Evolutionary conservation across 2,113 vertebrate genomes (phyloP), one percentile per base, ranked within the genome.

Genomic region (Nibea albiflora): DNA sequence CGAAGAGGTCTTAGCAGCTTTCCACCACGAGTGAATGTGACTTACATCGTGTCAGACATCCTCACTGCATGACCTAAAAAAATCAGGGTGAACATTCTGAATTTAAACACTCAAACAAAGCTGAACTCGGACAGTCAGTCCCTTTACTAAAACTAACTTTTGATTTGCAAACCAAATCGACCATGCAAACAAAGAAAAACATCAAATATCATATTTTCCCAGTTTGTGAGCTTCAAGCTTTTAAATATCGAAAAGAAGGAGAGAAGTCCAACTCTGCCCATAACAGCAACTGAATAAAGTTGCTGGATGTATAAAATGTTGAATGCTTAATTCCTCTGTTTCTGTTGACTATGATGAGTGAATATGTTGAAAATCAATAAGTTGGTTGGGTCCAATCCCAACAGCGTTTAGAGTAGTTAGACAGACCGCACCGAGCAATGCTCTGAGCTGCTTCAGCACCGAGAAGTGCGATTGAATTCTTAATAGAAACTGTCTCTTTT

Each of bases 381-480:
- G 46, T 24, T 20, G 15, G 65, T 73, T 42, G 6, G 61, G 26
- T 64, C 20, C 31, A 22, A 73, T 44, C 49, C 56, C 24, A 75
- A 39, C 17, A 2, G 47, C 3, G 58, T 49, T 84, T n/a, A 35
- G 47, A 35, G 15, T 17, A 60, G 42, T 24, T 11, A 57, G 76
- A 63, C 16, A 28, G 64, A 57, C 31, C 35, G 26, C 22, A 80
- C 12, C 19, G 53, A 24, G 52, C 35, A 68, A 80, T 39, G 2
- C 20, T 22, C 57, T 65, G 11, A 83, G 28, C 62, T 58, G 1
- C 65, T 67, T 70, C 14, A 76, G 73, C 58, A 64, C 57, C 31
- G n/a, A 19, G 76, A 79, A 28, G 44, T 49, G 57, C 73, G 16
- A 66, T 39, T 65, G 26, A 83, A 79, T 84, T 76, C 60, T 53